phyloP scores from a whole-genome alignment of 1,140 invertebrate species.

The Tyrophagus putrescentiae region DNA sequence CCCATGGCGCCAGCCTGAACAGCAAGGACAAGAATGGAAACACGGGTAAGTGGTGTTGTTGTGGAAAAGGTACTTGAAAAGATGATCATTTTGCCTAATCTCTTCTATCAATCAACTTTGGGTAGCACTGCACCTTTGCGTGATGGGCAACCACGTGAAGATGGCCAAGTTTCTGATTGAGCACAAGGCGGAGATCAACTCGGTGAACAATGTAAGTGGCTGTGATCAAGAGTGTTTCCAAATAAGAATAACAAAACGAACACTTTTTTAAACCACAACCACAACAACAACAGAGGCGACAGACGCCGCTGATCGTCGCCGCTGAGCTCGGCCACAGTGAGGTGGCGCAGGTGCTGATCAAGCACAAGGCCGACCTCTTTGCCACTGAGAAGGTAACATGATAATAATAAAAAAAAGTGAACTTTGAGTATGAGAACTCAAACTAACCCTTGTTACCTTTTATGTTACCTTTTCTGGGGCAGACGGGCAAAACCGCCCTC shows the following conservation, averaged over 20 bases:
- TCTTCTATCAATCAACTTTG: background rate
- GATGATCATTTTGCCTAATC: background rate
- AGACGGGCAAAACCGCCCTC: slow-evolving; percentile 49
- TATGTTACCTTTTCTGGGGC: slow-evolving; percentile 13
- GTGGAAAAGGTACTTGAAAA: slow-evolving; percentile 30
- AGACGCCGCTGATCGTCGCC: slow-evolving; percentile 55
- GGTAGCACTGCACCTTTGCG: slow-evolving; percentile 57
- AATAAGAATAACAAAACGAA: background rate
- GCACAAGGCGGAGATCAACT: slow-evolving; percentile 52
- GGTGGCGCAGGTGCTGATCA: slow-evolving; percentile 47
- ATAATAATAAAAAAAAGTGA: background rate
- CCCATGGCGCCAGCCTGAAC: slow-evolving; percentile 34
- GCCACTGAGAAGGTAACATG: slow-evolving; percentile 45
- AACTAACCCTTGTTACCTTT: background rate
- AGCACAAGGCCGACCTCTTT: slow-evolving; percentile 47
- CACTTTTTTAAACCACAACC: background rate
- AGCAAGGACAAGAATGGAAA: slow-evolving; percentile 31
- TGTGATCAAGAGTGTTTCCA: background rate
- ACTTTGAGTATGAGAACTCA: slow-evolving; percentile 11
- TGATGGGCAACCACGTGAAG: slow-evolving; percentile 50
- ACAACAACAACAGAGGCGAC: slow-evolving; percentile 29
- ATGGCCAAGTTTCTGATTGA: slow-evolving; percentile 43
- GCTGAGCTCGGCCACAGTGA: slow-evolving; percentile 54
- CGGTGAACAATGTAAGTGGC: slow-evolving; percentile 51
- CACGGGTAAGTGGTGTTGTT: slow-evolving; percentile 8